These are phyloP conservation scores for Daktulosphaira vitifoliae DNA, from an alignment of 1,140 invertebrate species.

Conservation along the genomic window DNA sequence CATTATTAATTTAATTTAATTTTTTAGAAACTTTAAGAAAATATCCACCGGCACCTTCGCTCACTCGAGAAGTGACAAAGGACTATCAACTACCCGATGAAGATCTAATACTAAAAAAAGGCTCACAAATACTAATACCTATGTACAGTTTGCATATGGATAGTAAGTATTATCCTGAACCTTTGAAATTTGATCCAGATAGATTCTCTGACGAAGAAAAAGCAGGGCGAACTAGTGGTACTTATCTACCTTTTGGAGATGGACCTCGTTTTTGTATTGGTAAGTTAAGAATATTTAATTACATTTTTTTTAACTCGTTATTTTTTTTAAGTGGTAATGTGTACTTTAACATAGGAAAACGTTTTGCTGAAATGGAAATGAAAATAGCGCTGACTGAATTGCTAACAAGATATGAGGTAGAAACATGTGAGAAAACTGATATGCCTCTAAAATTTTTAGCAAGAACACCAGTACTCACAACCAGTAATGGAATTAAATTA, in stretches of 20 bases:
- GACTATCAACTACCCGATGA: slow-evolving; percentile 48
- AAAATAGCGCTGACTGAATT: slow-evolving; percentile 35
- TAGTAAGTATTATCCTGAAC: slow-evolving; percentile 53
- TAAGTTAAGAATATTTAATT: slow-evolving; percentile 37
- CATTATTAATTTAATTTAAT: too few relatives aligned
- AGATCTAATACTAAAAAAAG: slow-evolving; percentile 46
- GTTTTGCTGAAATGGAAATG: slow-evolving; percentile 36
- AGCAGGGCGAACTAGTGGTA: slow-evolving; percentile 40
- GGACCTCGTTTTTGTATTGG: slow-evolving; percentile 59
- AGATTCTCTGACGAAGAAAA: slow-evolving; percentile 41
- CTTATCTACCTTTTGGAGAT: slow-evolving; percentile 59
- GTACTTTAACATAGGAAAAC: slow-evolving; percentile 32
- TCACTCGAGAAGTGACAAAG: slow-evolving; percentile 47
- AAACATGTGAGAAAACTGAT: slow-evolving; percentile 9
- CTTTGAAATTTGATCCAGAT: slow-evolving; percentile 58
- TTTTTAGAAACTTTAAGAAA: slow-evolving; percentile 17
- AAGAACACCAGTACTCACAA: too few relatives aligned
- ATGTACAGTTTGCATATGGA: slow-evolving; percentile 55
- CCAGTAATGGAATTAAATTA: too few relatives aligned
- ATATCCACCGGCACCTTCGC: slow-evolving; percentile 45
- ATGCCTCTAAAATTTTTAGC: too few relatives aligned
- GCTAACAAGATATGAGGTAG: slow-evolving; percentile 39
- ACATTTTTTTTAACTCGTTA: slow-evolving; percentile 37
- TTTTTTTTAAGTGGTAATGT: slow-evolving; percentile 30
- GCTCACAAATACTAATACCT: slow-evolving; percentile 48